Base-by-base conservation (phyloP, 30 jellyfish, hydroid and myxozoan species). In the Turritopsis dohrnii region DNA sequence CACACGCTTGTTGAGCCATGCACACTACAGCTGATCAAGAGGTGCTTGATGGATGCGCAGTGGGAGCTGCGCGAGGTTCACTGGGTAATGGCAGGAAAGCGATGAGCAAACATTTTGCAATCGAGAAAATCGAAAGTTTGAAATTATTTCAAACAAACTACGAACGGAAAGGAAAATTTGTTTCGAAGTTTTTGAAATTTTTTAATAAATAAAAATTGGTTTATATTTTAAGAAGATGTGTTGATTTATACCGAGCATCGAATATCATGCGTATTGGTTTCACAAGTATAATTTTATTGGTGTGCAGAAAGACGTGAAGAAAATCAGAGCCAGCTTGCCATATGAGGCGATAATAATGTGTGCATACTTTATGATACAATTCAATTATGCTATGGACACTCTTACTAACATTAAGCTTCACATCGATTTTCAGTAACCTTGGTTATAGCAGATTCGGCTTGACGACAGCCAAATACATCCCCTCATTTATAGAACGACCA, bases 1-100 rank as follows among this genome's bases (percentile, higher is more conserved):
- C 30, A 69, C 77, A 69, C 77, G 77, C 77, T 69, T n/a, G 77
- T 27, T 69, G 77, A 69, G 30, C 77, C 19, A 69, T 69, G 77
- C 77, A 27, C 77, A 69, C 77, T 19, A 69, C 30, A 69, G 31
- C 9, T 23, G 77, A 23, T 69, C 9, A n/a, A 23, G 77, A 69
- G 19, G 30, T 7, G 77, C 9, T n/a, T 69, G 31, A 21, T 7
- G 19, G 30, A 17, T 16, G 77, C 77, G 19, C 77, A 69, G 77
- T 27, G 30, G 77, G 28, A n/a, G n/a, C 9, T 27, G 77, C 8
- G 28, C 30, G 77, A 69, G 28, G 30, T 69, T 69, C 77, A 69
- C 77, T 69, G 77, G 19, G 19, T 69, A 69, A 69, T 69, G 77
- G 77, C 22, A 21, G 77, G 77, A 69, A 7, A 69, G 77, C 9